Evolutionary conservation across 2,113 vertebrate species (phyloP).

Genomic region (Eretmochelys imbricata): DNA sequence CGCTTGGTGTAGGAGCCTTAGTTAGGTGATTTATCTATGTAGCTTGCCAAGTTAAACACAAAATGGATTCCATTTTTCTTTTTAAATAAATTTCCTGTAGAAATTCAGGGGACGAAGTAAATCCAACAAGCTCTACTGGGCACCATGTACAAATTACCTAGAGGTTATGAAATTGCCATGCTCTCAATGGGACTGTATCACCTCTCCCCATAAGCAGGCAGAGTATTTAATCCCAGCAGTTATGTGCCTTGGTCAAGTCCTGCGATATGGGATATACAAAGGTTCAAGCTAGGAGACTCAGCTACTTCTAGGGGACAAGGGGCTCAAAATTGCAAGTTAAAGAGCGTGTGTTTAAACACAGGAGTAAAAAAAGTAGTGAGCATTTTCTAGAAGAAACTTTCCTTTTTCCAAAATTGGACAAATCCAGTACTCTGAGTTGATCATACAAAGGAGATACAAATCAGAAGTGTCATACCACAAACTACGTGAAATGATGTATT

Average conservation of each 20-base stretch:
- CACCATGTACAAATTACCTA: not conserved
- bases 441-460: slow-evolving; percentile 55
- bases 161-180: not conserved
- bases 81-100: not conserved
- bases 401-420: not conserved
- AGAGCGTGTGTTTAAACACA: not conserved
- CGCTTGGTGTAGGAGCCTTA: not conserved
- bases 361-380: not conserved
- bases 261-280: not conserved
- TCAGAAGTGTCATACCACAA: slow-evolving; percentile 38
- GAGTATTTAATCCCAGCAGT: not conserved
- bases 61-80: not conserved
- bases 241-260: not conserved
- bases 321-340: not conserved
- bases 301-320: not conserved
- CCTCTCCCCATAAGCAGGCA: not conserved
- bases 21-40: not conserved
- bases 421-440: slow-evolving; percentile 12
- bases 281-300: not conserved
- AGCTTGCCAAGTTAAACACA: not conserved
- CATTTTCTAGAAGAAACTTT: not conserved
- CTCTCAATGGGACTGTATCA: not conserved
- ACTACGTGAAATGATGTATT: not conserved
- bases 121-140: not conserved
- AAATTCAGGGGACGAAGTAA: not conserved